Conservation (phyloP, 2,888 invertebrate genomes). For the Orchestes rusci region DNA sequence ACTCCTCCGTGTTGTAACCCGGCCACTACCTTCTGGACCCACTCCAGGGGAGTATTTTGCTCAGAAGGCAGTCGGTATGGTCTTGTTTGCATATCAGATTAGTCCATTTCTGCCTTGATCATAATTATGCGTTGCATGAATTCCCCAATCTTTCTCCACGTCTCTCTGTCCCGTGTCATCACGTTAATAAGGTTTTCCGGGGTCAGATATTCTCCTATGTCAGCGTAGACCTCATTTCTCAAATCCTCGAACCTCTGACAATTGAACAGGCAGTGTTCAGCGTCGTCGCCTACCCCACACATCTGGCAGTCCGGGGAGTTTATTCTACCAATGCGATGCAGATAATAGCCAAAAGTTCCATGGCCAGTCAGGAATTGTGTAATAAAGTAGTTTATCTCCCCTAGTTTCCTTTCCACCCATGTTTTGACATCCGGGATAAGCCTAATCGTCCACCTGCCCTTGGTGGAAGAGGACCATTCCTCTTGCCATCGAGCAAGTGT, state of each 20-base stretch:
- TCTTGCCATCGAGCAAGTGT: neutral
- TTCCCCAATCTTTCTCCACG: neutral
- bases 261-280: slow-evolving; percentile 1
- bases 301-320: neutral
- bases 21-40: too few relatives aligned
- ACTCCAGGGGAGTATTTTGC: too few relatives aligned
- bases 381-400: neutral
- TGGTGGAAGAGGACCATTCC: neutral
- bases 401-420: neutral
- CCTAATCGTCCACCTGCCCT: neutral
- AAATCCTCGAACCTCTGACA: neutral
- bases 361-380: slow-evolving; percentile 3
- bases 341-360: neutral
- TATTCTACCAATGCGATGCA: neutral
- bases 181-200: neutral
- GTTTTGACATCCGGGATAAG: neutral
- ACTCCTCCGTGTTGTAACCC: too few relatives aligned
- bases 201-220: neutral
- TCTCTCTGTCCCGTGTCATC: neutral
- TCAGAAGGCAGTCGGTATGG: too few relatives aligned
- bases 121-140: neutral
- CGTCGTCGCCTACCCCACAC: neutral
- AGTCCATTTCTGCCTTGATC: neutral
- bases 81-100: too few relatives aligned
- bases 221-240: neutral